Conservation (phyloP, 2,888 invertebrate species). For the Teleogryllus oceanicus region DNA sequence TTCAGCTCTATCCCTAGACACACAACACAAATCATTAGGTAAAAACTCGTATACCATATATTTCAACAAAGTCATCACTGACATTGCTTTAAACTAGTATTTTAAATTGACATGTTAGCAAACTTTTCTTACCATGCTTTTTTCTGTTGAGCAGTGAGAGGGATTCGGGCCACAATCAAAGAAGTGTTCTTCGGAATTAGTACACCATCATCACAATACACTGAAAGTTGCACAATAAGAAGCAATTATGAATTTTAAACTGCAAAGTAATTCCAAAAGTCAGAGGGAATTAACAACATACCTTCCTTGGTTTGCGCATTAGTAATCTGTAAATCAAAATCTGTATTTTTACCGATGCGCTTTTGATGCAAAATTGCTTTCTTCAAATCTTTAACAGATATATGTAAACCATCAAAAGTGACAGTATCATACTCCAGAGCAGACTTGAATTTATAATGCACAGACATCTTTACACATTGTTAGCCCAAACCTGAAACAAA, state of each 20-base stretch:
- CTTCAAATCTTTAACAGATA: slow-evolving; percentile 92
- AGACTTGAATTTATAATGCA: slow-evolving; percentile 98
- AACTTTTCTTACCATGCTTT: slow-evolving; percentile 53
- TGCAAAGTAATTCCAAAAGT: not conserved
- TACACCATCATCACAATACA: slow-evolving; percentile 84
- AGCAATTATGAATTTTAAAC: slow-evolving; percentile 24
- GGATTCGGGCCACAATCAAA: slow-evolving; percentile 88
- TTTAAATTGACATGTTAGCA: no score
- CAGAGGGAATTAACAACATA: slow-evolving; percentile 47
- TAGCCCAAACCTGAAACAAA: not conserved
- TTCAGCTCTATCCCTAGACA: slow-evolving; percentile 42
- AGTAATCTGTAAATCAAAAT: slow-evolving; percentile 93
- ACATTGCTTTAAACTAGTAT: no score
- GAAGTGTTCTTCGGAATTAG: slow-evolving; percentile 97
- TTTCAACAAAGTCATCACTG: not conserved
- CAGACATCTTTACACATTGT: slow-evolving; percentile 64
- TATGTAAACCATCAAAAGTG: slow-evolving; percentile 94
- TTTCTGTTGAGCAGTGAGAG: slow-evolving; percentile 73
- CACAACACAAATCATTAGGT: no score
- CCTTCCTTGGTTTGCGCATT: slow-evolving; percentile 98
- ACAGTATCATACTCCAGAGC: slow-evolving; percentile 93
- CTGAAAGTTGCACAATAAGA: slow-evolving; percentile 54
- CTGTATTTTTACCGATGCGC: slow-evolving; percentile 86
- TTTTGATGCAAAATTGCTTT: slow-evolving; percentile 93
- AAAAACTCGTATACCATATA: not conserved